Conservation (phyloP, 2,888 invertebrate species). For the Ophraella communa region DNA sequence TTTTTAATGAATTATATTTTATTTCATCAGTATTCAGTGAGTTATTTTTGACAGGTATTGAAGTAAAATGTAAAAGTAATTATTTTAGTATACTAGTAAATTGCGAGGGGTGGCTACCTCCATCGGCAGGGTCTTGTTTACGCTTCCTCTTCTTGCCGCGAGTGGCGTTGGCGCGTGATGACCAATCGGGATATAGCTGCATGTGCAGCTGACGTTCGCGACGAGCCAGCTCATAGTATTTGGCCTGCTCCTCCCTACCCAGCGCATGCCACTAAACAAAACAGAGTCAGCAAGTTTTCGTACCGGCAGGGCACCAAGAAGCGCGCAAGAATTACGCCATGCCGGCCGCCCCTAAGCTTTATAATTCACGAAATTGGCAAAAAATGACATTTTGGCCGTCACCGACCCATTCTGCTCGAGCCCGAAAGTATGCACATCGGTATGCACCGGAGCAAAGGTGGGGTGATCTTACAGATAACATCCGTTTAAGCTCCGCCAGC, state of each 20-base stretch:
- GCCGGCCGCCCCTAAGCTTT: slow-evolving; percentile 40
- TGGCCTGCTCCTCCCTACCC: slow-evolving; percentile 99
- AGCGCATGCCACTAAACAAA: slow-evolving; percentile 96
- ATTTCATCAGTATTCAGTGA: not conserved
- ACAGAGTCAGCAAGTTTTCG: slow-evolving; percentile 53
- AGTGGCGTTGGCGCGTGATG: slow-evolving; percentile 99
- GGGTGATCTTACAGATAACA: slow-evolving; percentile 34
- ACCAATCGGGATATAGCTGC: slow-evolving; percentile 99
- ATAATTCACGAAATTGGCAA: slow-evolving; percentile 4
- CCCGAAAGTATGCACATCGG: slow-evolving; percentile 43
- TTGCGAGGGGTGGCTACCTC: slow-evolving; percentile 78
- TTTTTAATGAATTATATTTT: not conserved
- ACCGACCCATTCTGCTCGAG: slow-evolving; percentile 53
- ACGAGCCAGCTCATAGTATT: slow-evolving; percentile 99
- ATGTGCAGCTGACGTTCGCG: slow-evolving; percentile 99
- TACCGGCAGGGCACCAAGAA: slow-evolving; percentile 63
- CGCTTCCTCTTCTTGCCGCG: slow-evolving; percentile 99
- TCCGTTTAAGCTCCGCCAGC: slow-evolving; percentile 23
- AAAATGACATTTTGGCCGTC: slow-evolving; percentile 38
- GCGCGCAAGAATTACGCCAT: slow-evolving; percentile 49
- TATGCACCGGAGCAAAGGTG: slow-evolving; percentile 40
- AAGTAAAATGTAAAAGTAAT: slow-evolving; percentile 15
- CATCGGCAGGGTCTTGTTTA: slow-evolving; percentile 96
- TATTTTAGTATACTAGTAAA: slow-evolving; percentile 34
- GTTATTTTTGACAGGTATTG: slow-evolving; percentile 1